Evolutionary conservation across 2,888 invertebrate species (phyloP).

Genomic region (Mesorhabditis sp.): DNA sequence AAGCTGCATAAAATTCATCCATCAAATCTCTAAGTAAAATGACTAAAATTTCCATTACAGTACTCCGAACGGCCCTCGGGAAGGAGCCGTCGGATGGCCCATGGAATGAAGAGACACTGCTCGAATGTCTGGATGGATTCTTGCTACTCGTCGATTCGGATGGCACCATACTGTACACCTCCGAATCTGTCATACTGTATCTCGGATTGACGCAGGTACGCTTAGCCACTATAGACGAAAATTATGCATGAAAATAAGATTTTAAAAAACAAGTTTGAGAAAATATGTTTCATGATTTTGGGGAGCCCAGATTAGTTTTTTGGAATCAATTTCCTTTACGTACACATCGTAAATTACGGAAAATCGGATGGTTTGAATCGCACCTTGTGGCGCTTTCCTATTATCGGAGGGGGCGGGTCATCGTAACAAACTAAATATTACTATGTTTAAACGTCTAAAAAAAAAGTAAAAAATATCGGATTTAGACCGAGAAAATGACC

Average conservation of each 20-base stretch:
- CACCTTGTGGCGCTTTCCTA: too few species aligned
- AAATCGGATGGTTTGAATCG: not conserved
- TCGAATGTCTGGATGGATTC: slow-evolving; percentile 76
- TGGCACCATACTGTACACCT: slow-evolving; percentile 86
- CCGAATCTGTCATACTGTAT: slow-evolving; percentile 83
- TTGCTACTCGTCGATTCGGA: slow-evolving; percentile 79
- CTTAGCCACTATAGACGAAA: not conserved
- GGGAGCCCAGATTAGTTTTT: not conserved
- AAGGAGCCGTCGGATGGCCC: slow-evolving; percentile 15
- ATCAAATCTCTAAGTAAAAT: not conserved
- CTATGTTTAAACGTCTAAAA: too few species aligned
- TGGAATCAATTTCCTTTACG: not conserved
- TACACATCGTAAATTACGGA: not conserved
- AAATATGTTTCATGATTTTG: slow-evolving; percentile 4
- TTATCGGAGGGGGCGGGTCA: too few species aligned
- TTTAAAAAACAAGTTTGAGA: too few species aligned
- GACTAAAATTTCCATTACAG: slow-evolving; percentile 14
- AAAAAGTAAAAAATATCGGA: too few species aligned
- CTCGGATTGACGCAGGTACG: slow-evolving; percentile 85
- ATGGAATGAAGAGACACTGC: slow-evolving; percentile 44
- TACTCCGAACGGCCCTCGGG: slow-evolving; percentile 19
- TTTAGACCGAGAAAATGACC: too few species aligned
- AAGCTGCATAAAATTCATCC: too few species aligned
- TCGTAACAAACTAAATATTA: too few species aligned
- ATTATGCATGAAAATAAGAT: too few species aligned